Percentiles rank a stretch among this genome's conserved stretches.
These are phyloP conservation scores for Buphagus erythrorhynchus DNA, from an alignment of 2,797 vertebrate genomes.

Conservation along the genomic window DNA sequence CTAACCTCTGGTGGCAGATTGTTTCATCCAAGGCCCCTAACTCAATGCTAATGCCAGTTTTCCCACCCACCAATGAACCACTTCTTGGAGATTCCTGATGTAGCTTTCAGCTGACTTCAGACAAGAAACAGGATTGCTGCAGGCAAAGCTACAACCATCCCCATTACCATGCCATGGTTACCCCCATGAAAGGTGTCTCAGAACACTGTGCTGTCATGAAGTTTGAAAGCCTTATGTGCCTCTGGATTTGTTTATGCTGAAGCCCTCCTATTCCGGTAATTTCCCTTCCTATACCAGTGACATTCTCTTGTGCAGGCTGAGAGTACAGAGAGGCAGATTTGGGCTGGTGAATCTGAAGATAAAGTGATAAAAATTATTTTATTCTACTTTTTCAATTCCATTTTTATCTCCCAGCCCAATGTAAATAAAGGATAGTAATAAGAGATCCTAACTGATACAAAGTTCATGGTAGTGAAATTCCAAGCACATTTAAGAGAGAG, in stretches of 20 bases:
- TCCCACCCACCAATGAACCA: not conserved
- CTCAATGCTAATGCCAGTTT: not conserved
- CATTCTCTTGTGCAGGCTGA: not conserved
- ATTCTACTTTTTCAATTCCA: not conserved
- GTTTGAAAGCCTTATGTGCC: not conserved
- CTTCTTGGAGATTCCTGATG: not conserved
- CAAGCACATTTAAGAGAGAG: not conserved
- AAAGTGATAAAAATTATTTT: not conserved
- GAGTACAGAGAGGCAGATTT: not conserved
- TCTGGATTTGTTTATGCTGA: not conserved
- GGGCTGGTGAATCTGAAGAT: not conserved
- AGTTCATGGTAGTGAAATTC: not conserved
- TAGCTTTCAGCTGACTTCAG: not conserved
- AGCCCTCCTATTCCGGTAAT: not conserved
- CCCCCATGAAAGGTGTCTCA: not conserved
- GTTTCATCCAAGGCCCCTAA: conserved; percentile 17
- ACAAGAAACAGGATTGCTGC: not conserved
- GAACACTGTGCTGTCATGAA: not conserved
- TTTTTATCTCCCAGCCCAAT: not conserved
- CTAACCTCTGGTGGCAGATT: conserved; percentile 29
- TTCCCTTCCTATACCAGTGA: not conserved
- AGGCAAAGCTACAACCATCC: not conserved
- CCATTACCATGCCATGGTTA: not conserved
- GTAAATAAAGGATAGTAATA: not conserved
- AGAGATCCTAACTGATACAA: not conserved